A percentile compares a stretch with the other conserved stretches of the same genome.
phyloP scores from a whole-genome alignment of 2,113 vertebrate genomes.

The Pterocles gutturalis region DNA sequence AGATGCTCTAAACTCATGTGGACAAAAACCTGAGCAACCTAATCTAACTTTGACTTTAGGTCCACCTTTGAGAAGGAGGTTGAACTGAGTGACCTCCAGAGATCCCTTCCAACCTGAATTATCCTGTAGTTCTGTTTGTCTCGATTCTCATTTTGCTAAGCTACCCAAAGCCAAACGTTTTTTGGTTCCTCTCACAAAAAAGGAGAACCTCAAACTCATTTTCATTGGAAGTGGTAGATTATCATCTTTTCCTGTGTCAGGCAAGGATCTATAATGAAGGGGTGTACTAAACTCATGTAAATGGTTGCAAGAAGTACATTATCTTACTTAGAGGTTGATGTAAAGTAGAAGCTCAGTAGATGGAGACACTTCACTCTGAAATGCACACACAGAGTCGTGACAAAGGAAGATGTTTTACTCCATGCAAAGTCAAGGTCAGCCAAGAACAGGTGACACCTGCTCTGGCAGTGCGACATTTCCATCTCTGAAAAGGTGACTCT shows the following conservation, averaged over 20 bases:
- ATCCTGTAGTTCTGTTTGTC: background rate
- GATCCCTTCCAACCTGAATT: background rate
- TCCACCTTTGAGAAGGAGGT: background rate
- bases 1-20: background rate
- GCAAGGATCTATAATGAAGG: background rate
- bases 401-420: background rate
- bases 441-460: background rate
- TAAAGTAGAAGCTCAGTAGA: constrained; percentile 17
- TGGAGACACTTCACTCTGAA: constrained; percentile 10
- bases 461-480: background rate
- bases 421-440: background rate
- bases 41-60: background rate
- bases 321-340: background rate
- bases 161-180: background rate
- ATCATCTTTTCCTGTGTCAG: background rate
- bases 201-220: background rate
- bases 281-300: background rate
- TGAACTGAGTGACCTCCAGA: background rate
- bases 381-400: background rate
- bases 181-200: background rate
- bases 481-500: background rate
- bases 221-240: background rate
- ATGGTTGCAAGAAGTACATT: background rate
- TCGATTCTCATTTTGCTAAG: background rate
- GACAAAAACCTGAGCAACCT: background rate